phyloP scores from a whole-genome alignment of 1,140 invertebrate genomes.

The Calephelis nemesis region DNA sequence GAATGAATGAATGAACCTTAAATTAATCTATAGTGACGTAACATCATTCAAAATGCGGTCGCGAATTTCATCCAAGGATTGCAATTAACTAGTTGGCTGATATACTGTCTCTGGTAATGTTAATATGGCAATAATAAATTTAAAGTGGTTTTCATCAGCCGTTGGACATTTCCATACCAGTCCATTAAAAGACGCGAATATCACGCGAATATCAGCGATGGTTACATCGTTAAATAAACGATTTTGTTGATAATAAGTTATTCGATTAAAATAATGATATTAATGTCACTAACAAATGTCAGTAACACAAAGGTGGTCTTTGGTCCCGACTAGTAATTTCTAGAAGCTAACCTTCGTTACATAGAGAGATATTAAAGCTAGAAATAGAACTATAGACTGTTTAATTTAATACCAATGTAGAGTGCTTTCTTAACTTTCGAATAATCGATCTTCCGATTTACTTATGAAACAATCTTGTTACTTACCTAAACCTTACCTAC shows the following conservation, averaged over 20 bases:
- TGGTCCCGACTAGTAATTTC: too few relatives aligned
- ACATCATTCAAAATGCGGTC: constrained; percentile 63
- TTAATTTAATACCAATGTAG: too few relatives aligned
- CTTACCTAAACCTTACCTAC: too few relatives aligned
- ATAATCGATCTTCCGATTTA: too few relatives aligned
- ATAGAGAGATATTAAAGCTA: too few relatives aligned
- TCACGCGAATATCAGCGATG: not conserved
- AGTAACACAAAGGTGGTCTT: too few relatives aligned
- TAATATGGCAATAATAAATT: constrained; percentile 74
- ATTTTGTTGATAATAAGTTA: not conserved
- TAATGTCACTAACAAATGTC: too few relatives aligned
- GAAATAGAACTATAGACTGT: too few relatives aligned
- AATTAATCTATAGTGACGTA: constrained; percentile 13
- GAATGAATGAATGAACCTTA: not conserved
- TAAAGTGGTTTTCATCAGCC: constrained; percentile 54
- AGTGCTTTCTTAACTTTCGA: too few relatives aligned
- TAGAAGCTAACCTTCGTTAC: too few relatives aligned
- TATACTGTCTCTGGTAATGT: constrained; percentile 53
- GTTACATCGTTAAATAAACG: not conserved
- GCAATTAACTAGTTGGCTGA: constrained; percentile 67
- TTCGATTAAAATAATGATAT: not conserved
- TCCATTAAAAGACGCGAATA: not conserved
- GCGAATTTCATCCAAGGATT: constrained; percentile 63
- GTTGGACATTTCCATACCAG: constrained; percentile 17
- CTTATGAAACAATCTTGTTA: too few relatives aligned